Evolutionary conservation across 2,797 vertebrate genomes (phyloP).

Genomic region (Emys orbicularis): DNA sequence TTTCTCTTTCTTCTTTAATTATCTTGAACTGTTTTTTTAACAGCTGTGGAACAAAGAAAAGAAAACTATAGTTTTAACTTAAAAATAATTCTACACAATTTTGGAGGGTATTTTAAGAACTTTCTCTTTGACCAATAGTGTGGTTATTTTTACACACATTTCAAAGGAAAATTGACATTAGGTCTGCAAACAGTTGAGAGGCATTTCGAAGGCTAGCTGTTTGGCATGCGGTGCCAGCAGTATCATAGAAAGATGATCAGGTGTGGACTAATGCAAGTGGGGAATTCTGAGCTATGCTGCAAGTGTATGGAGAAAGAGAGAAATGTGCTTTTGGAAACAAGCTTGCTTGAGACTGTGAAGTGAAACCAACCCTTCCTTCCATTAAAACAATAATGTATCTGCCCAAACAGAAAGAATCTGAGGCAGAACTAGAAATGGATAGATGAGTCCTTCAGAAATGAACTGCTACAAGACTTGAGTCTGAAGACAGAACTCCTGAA

Average conservation of each 20-base stretch:
- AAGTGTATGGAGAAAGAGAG: neutral
- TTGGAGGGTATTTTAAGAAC: conserved; percentile 8
- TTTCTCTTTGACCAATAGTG: neutral
- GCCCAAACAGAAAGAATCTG: neutral
- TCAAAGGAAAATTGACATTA: neutral
- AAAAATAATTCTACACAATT: neutral
- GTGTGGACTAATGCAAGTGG: neutral
- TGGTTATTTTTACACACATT: neutral
- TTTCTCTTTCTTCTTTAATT: neutral
- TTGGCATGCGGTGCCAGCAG: neutral
- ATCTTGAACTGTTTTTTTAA: neutral
- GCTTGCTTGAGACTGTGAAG: neutral
- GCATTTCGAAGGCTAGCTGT: neutral
- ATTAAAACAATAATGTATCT: neutral
- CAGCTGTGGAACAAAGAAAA: neutral
- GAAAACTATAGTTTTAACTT: neutral
- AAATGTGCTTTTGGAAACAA: neutral
- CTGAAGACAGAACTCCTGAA: neutral
- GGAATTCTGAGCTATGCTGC: neutral
- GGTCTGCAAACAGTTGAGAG: neutral
- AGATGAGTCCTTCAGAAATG: neutral
- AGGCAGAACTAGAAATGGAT: neutral
- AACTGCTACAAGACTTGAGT: neutral
- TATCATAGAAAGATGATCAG: neutral
- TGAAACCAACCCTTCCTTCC: neutral